Evolutionary conservation across 1,140 invertebrate genomes (phyloP).

Genomic region (Leptopilina clavipes): DNA sequence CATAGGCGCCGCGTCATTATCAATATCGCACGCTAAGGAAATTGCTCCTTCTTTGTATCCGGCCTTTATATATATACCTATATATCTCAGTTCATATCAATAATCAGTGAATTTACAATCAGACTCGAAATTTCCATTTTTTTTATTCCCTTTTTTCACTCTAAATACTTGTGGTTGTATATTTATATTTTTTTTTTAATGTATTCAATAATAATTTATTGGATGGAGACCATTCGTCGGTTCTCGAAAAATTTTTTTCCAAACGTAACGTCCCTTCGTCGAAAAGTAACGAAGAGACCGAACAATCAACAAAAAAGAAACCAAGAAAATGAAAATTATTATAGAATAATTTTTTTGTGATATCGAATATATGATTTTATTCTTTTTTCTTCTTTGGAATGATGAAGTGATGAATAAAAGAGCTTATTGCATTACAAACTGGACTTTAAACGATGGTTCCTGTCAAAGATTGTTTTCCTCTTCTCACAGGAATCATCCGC

Average conservation of each 20-base stretch:
- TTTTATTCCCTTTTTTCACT: neutral
- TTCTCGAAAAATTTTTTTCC: neutral
- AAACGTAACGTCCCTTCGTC: neutral
- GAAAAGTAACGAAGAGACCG: slow-evolving; percentile 1
- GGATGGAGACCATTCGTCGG: slow-evolving; percentile 29
- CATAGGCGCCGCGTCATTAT: slow-evolving; percentile 32
- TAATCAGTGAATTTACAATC: slow-evolving; percentile 15
- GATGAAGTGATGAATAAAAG: neutral
- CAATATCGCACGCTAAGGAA: slow-evolving; percentile 21
- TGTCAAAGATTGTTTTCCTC: slow-evolving; percentile 28
- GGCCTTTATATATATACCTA: neutral
- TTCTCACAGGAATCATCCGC: slow-evolving; percentile 46
- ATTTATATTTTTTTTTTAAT: neutral
- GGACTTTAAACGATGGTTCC: slow-evolving; percentile 22
- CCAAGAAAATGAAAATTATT: neutral
- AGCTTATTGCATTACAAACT: slow-evolving; percentile 23
- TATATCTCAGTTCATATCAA: neutral
- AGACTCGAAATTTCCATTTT: neutral
- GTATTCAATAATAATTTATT: neutral
- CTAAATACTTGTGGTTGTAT: neutral
- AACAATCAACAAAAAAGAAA: neutral
- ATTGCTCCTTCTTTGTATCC: slow-evolving; percentile 20
- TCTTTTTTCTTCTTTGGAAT: neutral
- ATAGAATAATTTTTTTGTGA: neutral
- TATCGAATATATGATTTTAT: neutral